Percentiles rank a stretch among this genome's conserved stretches.
phyloP scores from a whole-genome alignment of 1,140 invertebrate species.

The Periplaneta americana region DNA sequence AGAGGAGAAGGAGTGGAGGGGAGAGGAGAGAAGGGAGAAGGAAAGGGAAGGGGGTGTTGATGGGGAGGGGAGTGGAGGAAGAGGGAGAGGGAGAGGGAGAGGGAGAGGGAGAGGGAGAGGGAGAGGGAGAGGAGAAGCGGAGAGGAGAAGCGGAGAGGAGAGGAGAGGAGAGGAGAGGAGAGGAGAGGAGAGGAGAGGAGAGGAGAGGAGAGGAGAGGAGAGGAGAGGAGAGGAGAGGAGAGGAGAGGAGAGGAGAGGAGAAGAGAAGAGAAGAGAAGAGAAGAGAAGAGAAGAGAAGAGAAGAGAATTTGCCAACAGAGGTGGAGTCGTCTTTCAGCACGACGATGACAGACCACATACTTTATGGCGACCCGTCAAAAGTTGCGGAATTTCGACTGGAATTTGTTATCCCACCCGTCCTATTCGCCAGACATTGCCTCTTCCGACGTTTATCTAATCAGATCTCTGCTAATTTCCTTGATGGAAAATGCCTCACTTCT shows the following conservation, averaged over 20 bases:
- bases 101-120: slow-evolving; percentile 21
- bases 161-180: background rate
- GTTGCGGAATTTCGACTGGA: too few relatives aligned
- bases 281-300: background rate
- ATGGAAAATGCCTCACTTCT: too few relatives aligned
- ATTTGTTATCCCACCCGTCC: too few relatives aligned
- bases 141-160: too few relatives aligned
- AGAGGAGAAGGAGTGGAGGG: background rate
- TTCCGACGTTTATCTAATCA: too few relatives aligned
- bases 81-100: background rate
- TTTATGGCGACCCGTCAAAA: too few relatives aligned
- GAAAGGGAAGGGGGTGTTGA: background rate
- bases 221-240: background rate
- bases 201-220: background rate
- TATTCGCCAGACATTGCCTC: too few relatives aligned
- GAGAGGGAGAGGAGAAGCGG: slow-evolving; percentile 21
- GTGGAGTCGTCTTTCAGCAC: background rate
- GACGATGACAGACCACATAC: too few relatives aligned
- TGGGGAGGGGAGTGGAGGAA: background rate
- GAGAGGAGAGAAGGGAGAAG: background rate
- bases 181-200: background rate
- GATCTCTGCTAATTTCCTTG: too few relatives aligned
- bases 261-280: background rate
- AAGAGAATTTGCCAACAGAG: background rate
- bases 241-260: background rate